phyloP scores from a whole-genome alignment of 2,113 vertebrate species.

The Sialia sialis region DNA sequence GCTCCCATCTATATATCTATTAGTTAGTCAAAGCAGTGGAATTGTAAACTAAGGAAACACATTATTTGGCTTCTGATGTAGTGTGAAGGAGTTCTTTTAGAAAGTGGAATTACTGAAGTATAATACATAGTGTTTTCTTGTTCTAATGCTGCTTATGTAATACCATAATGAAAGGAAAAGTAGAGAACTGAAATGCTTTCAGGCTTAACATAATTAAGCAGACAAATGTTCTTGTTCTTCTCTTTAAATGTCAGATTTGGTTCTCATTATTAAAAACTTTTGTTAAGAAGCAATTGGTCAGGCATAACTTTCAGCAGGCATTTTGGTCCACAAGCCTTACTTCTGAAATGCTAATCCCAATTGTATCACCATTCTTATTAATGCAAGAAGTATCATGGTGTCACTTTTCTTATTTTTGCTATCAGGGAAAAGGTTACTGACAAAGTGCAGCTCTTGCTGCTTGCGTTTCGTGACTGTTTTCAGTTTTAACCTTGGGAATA shows the following conservation, averaged over 20 bases:
- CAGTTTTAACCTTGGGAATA: neutral
- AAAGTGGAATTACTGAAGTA: neutral
- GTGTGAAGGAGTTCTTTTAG: neutral
- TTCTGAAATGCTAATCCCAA: neutral
- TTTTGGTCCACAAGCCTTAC: neutral
- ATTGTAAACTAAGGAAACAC: neutral
- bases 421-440: neutral
- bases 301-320: neutral
- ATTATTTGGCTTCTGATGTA: neutral
- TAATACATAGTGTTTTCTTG: neutral
- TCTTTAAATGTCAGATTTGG: conserved; percentile 20
- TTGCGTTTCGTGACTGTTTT: neutral
- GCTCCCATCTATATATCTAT: neutral
- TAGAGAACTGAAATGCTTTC: neutral
- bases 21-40: neutral
- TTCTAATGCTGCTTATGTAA: neutral
- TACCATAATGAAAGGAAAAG: neutral
- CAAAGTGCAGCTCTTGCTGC: neutral
- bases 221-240: conserved; percentile 22
- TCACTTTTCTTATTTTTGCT: neutral
- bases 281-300: neutral
- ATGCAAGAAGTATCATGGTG: neutral
- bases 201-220: conserved; percentile 15
- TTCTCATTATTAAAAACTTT: neutral
- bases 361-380: neutral